Evolutionary conservation across 2,113 vertebrate genomes (phyloP), one percentile per base, ranked within the genome.

Genomic region (Morone saxatilis): DNA sequence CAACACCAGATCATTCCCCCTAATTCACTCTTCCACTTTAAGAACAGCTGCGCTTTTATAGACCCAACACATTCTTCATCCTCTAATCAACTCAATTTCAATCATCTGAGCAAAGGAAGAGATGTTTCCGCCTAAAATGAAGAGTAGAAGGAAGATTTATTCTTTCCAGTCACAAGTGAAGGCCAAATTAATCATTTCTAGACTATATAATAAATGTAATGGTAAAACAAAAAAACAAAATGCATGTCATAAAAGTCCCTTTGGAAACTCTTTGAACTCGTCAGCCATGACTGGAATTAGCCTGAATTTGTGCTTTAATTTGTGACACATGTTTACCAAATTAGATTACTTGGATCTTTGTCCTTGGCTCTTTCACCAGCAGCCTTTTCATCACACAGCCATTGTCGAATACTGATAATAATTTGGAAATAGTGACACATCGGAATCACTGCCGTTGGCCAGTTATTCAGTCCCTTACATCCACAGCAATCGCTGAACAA

Each of bases 241-340:
- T 8, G 1, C 31, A 40, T 72, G 47, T 54, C 41, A 63, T 38
- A 1, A 40, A 6, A 51, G 48, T 50, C 1, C 54, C 10, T 47
- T 70, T 66, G 73, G 51, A 70, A 79, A 82, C 20, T 61, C 31
- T 48, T 63, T 81, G 41, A 41, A 56, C 38, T 66, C 43, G 0
- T 67, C 25, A 25, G 51, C 41, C 5, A 40, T 71, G 38, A 62
- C 43, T 68, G 31, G 48, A 68, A 65, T 79, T 56, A 62, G 50
- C 19, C 1, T 38, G 6, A 70, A 61, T 56, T 60, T 81, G 73
- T 61, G n/a, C 45, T 71, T 81, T 68, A 76, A 84, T 84, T 79
- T 76, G 67, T 84, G 81, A 72, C 50, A 75, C 81, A 54, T 83
- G 54, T 76, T 83, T 54, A 65, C 66, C 22, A 71, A 62, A 80